phyloP scores from a whole-genome alignment of 2,113 vertebrate genomes.

The Accipiter cooperii region DNA sequence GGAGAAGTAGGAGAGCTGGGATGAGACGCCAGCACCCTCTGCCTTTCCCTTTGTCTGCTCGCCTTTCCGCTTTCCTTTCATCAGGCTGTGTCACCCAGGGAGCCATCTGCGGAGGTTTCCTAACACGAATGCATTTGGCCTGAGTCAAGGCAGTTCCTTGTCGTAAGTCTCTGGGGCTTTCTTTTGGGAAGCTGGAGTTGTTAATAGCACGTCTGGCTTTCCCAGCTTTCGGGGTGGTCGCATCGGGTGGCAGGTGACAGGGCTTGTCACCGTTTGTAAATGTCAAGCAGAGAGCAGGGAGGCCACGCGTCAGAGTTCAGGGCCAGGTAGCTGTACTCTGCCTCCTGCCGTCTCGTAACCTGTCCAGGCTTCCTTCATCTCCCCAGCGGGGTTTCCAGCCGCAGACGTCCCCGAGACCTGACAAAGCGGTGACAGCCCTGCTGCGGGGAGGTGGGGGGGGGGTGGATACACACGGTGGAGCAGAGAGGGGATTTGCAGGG shows the following conservation, averaged over 20 bases:
- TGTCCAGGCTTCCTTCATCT: neutral
- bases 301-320: neutral
- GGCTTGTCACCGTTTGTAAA: neutral
- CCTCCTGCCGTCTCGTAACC: neutral
- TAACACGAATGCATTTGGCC: neutral
- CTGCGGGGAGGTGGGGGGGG: neutral
- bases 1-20: neutral
- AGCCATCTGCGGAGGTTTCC: neutral
- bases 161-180: neutral
- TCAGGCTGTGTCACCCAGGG: neutral
- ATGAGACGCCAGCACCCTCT: neutral
- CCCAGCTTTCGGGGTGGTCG: rapidly evolving
- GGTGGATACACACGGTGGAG: neutral
- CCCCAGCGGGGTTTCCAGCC: neutral
- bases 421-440: neutral
- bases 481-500: neutral
- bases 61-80: neutral
- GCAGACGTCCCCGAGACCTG: neutral
- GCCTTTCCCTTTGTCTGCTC: neutral
- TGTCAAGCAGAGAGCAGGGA: neutral
- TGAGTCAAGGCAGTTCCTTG: neutral
- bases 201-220: neutral
- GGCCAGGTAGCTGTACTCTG: neutral
- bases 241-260: neutral
- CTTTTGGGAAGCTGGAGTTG: neutral